A percentile compares a stretch with the other conserved stretches of the same genome.
phyloP scores from a whole-genome alignment of 2,888 invertebrate species.

The Synergus umbraculus region DNA sequence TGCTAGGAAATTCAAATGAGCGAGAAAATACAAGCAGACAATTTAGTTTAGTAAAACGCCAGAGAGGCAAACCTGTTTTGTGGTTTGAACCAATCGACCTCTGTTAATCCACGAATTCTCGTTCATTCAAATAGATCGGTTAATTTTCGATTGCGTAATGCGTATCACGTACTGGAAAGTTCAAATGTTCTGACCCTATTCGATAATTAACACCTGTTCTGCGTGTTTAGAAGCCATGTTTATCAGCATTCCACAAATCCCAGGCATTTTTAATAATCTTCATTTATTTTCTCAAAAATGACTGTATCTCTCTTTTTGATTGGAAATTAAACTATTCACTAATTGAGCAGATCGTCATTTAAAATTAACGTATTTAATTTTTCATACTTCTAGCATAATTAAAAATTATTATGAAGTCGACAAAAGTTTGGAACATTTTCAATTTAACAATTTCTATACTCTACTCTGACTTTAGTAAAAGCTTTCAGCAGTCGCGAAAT shows the following conservation, averaged over 20 bases:
- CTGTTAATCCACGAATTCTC: conserved; percentile 28
- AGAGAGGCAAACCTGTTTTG: conserved; percentile 22
- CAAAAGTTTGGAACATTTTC: no score
- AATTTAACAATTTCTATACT: no score
- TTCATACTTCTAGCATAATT: no score
- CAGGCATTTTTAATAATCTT: background rate
- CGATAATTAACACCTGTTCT: background rate
- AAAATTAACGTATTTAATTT: no score
- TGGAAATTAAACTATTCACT: no score
- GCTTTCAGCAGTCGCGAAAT: background rate
- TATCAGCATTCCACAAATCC: background rate
- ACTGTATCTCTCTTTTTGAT: background rate
- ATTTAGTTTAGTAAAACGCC: background rate
- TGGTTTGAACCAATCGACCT: conserved; percentile 15
- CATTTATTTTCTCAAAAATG: background rate
- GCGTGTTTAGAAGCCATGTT: background rate
- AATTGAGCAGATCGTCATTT: no score
- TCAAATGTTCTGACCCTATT: background rate
- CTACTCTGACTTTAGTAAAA: no score
- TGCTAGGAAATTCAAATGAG: background rate
- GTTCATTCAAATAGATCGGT: conserved; percentile 29
- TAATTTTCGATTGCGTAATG: conserved; percentile 16
- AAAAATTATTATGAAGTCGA: no score
- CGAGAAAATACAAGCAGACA: background rate
- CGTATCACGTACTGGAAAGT: background rate